Percentiles rank a stretch among this genome's conserved stretches.
Evolutionary conservation across 2,113 vertebrate species (phyloP).

Genomic region (Prolemur simus): DNA sequence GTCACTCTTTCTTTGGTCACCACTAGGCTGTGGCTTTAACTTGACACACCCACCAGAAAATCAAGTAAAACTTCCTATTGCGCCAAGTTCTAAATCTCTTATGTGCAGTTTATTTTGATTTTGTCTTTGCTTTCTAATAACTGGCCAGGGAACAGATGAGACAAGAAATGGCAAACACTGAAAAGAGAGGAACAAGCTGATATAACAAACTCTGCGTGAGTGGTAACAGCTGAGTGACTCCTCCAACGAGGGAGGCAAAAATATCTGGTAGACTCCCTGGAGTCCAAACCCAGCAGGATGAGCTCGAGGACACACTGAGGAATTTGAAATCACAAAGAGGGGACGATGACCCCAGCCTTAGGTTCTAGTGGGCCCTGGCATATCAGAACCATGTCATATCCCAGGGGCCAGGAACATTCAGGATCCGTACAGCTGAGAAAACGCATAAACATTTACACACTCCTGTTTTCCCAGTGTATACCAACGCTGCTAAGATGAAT

Average conservation of each 20-base stretch:
- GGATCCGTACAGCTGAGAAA: accelerated
- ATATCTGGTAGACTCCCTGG: background rate
- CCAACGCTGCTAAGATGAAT: background rate
- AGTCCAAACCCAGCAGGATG: background rate
- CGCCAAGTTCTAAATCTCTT: background rate
- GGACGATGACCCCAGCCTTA: background rate
- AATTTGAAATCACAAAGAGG: background rate
- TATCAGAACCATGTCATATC: background rate
- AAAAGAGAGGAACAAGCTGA: background rate
- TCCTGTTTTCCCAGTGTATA: accelerated
- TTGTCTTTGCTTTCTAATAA: background rate
- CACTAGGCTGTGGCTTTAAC: accelerated
- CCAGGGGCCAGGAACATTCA: background rate
- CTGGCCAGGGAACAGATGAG: background rate
- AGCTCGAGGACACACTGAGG: accelerated
- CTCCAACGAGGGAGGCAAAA: background rate
- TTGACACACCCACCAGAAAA: background rate
- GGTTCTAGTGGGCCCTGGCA: too few species aligned
- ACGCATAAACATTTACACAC: accelerated
- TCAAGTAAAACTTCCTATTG: background rate
- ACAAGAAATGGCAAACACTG: background rate
- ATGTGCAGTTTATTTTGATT: too few species aligned
- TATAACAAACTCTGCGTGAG: accelerated
- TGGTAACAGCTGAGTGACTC: too few species aligned
- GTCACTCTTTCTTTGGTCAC: background rate